These are phyloP conservation scores for Pyrochroa serraticornis DNA, from an alignment of 2,888 invertebrate genomes.

Conservation along the genomic window DNA sequence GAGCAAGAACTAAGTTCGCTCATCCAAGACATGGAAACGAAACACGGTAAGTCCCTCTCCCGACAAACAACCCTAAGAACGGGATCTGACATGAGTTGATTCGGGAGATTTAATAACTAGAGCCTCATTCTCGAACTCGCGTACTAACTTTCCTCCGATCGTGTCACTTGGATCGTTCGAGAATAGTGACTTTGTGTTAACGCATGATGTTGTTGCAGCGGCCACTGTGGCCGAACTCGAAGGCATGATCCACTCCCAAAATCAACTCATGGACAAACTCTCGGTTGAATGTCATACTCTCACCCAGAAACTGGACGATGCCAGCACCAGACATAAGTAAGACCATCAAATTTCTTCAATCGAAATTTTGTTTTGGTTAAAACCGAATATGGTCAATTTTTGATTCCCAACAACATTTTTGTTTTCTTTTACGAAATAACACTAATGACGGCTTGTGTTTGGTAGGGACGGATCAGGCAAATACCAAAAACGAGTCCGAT, in stretches of 20 bases:
- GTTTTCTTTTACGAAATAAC: conserved; percentile 1
- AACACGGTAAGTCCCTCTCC: conserved; percentile 72
- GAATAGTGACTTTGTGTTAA: conserved; percentile 16
- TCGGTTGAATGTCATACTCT: conserved; percentile 87
- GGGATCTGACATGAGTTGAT: conserved; percentile 55
- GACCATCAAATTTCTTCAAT: conserved; percentile 41
- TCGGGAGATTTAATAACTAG: conserved; percentile 36
- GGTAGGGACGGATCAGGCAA: conserved; percentile 55
- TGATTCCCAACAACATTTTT: not conserved
- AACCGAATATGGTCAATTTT: not conserved
- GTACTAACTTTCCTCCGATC: not conserved
- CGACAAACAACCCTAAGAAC: conserved; percentile 1
- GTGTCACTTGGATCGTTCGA: no score
- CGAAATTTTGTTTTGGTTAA: not conserved
- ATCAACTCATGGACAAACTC: conserved; percentile 91
- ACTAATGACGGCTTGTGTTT: conserved; percentile 51
- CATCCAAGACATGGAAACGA: conserved; percentile 80
- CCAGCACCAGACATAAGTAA: conserved; percentile 89
- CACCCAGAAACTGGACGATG: conserved; percentile 88
- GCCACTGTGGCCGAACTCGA: conserved; percentile 89
- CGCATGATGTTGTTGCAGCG: conserved; percentile 66
- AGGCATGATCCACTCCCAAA: conserved; percentile 88
- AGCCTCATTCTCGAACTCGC: not conserved
- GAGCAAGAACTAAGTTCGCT: conserved; percentile 77
- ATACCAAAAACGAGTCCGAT: conserved; percentile 58